Conservation (phyloP, 2,888 invertebrate species). For the Iphiclides podalirius region DNA sequence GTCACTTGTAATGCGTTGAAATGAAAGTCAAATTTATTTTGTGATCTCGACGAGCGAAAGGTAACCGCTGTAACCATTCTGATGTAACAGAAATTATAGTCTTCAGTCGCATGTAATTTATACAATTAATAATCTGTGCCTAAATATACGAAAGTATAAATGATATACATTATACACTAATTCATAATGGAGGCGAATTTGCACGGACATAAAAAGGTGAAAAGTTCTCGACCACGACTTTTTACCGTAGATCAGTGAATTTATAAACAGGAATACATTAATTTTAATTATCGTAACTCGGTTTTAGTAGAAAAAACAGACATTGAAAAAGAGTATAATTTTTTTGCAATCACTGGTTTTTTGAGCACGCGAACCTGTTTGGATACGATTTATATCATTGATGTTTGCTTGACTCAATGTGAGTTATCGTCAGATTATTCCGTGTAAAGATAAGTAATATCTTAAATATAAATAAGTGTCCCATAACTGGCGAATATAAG, state of each 20-base stretch:
- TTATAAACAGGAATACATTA: conserved; percentile 12
- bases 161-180: no score
- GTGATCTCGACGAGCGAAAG: background rate
- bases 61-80: background rate
- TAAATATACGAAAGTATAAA: conserved; percentile 6
- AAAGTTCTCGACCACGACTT: conserved; percentile 20
- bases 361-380: background rate
- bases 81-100: conserved; percentile 9
- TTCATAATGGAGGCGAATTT: no score
- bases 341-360: background rate
- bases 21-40: background rate
- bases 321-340: background rate
- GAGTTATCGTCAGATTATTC: background rate
- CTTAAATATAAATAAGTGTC: no score
- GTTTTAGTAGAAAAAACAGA: background rate
- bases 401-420: background rate
- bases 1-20: no score
- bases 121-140: conserved; percentile 2
- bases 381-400: background rate
- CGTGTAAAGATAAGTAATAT: no score
- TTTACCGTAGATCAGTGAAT: conserved; percentile 8
- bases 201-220: conserved; percentile 15
- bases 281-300: conserved; percentile 9
- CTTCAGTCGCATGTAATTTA: background rate
- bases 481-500: no score